Conservation (phyloP, 2,797 vertebrate genomes). For the Ctenosaura bakeri region DNA sequence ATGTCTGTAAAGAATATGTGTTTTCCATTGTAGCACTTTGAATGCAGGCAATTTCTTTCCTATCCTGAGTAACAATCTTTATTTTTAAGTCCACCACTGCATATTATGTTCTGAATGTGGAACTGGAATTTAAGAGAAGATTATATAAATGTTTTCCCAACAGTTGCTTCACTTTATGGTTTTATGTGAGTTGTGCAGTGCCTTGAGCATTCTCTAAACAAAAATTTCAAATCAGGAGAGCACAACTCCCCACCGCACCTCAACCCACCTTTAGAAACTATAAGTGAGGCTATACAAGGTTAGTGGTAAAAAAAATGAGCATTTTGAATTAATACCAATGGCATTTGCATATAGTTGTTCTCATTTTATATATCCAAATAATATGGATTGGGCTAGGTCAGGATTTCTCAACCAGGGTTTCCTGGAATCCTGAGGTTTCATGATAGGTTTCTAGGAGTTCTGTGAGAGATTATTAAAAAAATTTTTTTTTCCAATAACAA, state of each 20-base stretch:
- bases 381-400: neutral
- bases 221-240: neutral
- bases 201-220: neutral
- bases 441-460: too few species aligned
- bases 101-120: neutral
- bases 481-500: too few species aligned
- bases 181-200: conserved; percentile 1
- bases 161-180: neutral
- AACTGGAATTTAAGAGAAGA: neutral
- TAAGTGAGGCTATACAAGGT: neutral
- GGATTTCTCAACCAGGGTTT: neutral
- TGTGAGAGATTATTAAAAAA: too few species aligned
- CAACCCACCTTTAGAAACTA: neutral
- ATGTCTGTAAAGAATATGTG: neutral
- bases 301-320: neutral
- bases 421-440: too few species aligned
- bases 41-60: too few species aligned
- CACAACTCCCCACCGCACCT: neutral
- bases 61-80: neutral
- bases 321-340: conserved; percentile 12
- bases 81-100: neutral
- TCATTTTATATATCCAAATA: conserved; percentile 21
- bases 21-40: neutral
- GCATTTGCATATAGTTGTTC: neutral
- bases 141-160: neutral